phyloP scores from a whole-genome alignment of 1,140 invertebrate species.

The Condylostylus longicornis region DNA sequence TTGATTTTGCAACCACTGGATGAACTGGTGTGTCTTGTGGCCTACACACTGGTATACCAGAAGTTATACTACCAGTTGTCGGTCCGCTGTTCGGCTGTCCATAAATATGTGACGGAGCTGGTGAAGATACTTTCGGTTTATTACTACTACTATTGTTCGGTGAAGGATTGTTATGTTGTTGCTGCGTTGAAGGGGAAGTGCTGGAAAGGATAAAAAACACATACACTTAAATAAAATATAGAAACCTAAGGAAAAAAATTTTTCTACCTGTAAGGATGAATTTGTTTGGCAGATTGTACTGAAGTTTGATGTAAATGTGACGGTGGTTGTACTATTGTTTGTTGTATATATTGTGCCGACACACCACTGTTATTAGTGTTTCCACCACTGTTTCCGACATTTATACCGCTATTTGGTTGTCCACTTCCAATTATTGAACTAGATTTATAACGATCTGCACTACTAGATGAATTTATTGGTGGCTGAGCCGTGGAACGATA shows the following conservation, averaged over 20 bases:
- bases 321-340: neutral
- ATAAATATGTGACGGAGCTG: constrained; percentile 49
- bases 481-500: constrained; percentile 20
- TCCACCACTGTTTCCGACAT: too few species aligned
- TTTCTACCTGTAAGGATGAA: too few species aligned
- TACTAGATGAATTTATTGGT: constrained; percentile 7
- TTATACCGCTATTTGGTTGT: too few species aligned
- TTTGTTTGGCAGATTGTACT: too few species aligned
- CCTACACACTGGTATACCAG: constrained; percentile 41
- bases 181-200: neutral
- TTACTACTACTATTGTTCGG: too few species aligned
- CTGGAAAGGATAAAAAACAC: neutral
- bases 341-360: constrained; percentile 8
- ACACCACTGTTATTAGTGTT: too few species aligned
- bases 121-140: constrained; percentile 49
- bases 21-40: constrained; percentile 23
- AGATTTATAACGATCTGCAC: too few species aligned
- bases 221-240: too few species aligned
- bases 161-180: too few species aligned
- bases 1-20: constrained; percentile 16
- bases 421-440: too few species aligned
- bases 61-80: constrained; percentile 37
- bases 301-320: constrained; percentile 21
- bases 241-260: too few species aligned
- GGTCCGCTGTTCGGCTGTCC: too few species aligned